Conservation (phyloP, 2,113 vertebrate genomes). For the Catharus fuscescens region DNA sequence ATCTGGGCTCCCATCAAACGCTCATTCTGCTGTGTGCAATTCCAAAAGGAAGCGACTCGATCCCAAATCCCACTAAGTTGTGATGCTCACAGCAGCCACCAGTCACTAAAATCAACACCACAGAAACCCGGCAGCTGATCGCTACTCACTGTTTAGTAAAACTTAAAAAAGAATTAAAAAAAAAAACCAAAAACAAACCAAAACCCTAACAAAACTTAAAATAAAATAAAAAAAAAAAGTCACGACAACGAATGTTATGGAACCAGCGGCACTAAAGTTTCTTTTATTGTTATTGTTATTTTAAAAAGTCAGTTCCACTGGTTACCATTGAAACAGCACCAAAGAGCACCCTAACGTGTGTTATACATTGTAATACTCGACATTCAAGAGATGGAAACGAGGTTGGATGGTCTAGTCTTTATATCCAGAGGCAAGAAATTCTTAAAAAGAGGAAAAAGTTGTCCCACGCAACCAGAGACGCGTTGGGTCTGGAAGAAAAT, state of each 20-base stretch:
- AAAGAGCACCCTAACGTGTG: conserved; percentile 78
- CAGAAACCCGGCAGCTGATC: conserved; percentile 39
- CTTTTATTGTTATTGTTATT: conserved; percentile 58
- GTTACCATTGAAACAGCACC: conserved; percentile 79
- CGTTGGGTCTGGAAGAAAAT: background rate
- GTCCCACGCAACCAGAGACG: background rate
- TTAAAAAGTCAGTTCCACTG: conserved; percentile 59
- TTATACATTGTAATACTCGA: conserved; percentile 73
- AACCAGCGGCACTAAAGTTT: conserved; percentile 60
- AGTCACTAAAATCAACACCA: conserved; percentile 33
- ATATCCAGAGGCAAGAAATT: conserved; percentile 55
- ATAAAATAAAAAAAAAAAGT: conserved; percentile 26
- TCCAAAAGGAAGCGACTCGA: background rate
- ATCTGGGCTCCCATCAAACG: conserved; percentile 54
- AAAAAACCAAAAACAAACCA: background rate
- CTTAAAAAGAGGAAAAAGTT: conserved; percentile 12
- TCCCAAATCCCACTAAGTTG: background rate
- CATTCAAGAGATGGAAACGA: conserved; percentile 79
- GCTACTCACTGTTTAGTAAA: conserved; percentile 36
- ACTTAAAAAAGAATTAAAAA: background rate
- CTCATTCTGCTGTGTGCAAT: conserved; percentile 59
- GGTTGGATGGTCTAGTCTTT: conserved; percentile 67
- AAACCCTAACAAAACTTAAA: background rate
- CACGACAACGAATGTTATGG: conserved; percentile 54
- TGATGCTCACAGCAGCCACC: background rate